Conservation (phyloP, 2,797 vertebrate species). For the Acrocephalus scirpaceus region DNA sequence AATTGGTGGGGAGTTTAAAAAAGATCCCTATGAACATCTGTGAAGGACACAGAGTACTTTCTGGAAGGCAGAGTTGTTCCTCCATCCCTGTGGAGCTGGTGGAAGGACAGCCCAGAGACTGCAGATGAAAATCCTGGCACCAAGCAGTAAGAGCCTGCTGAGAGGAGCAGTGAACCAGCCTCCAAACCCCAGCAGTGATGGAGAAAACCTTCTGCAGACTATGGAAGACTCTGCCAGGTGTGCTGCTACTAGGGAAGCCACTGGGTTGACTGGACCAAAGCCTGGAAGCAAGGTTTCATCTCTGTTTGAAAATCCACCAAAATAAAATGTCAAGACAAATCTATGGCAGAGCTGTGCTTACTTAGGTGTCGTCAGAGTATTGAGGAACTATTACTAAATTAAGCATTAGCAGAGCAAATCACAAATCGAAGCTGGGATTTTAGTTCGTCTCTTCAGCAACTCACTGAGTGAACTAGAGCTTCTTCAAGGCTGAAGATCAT, state of each 20-base stretch:
- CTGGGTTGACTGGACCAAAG: constrained; percentile 6
- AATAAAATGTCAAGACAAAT: not conserved
- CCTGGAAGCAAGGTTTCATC: not conserved
- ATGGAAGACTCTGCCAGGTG: constrained; percentile 21
- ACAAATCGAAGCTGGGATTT: not conserved
- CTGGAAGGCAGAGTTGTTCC: constrained; percentile 9
- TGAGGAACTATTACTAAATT: not conserved
- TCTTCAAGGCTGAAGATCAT: not conserved
- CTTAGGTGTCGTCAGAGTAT: not conserved
- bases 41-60: constrained; percentile 31
- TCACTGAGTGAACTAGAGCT: not conserved
- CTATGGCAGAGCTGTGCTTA: not conserved
- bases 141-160: not conserved
- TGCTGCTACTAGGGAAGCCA: constrained; percentile 22
- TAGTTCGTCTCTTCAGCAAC: not conserved
- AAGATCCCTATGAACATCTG: not conserved
- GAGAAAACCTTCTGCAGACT: constrained; percentile 10
- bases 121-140: constrained; percentile 54
- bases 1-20: not conserved
- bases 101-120: constrained; percentile 28
- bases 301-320: not conserved
- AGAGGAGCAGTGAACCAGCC: not conserved
- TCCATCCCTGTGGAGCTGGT: not conserved
- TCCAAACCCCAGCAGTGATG: not conserved
- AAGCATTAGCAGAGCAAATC: not conserved